These are phyloP conservation scores for Eublepharis macularius DNA, from an alignment of 2,113 vertebrate species.

Conservation along the genomic window DNA sequence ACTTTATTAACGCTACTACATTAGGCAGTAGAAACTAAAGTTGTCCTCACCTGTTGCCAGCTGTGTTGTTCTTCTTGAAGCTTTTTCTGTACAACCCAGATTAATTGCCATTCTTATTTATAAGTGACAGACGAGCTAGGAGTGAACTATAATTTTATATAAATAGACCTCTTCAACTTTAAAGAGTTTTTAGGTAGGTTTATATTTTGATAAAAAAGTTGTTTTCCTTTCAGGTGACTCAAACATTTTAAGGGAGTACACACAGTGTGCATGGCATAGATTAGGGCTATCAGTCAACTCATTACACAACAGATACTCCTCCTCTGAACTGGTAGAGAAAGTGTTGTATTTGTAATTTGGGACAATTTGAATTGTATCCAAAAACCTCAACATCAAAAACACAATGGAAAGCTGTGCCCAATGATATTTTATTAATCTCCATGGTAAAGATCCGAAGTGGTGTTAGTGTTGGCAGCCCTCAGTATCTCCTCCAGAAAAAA, in stretches of 20 bases:
- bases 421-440: too few relatives aligned
- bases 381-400: background rate
- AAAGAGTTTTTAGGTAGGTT: background rate
- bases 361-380: background rate
- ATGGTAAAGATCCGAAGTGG: too few relatives aligned
- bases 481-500: too few relatives aligned
- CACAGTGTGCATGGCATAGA: background rate
- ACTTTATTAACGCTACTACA: background rate
- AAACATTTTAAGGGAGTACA: background rate
- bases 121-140: background rate
- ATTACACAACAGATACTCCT: too few relatives aligned
- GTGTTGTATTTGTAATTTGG: background rate
- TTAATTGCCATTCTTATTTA: rapidly evolving
- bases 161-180: background rate
- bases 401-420: background rate
- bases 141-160: background rate
- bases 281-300: background rate
- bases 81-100: rapidly evolving
- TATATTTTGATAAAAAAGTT: background rate
- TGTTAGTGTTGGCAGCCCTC: too few relatives aligned
- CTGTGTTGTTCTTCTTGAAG: background rate
- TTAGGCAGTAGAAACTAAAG: constrained; percentile 24
- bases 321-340: background rate
- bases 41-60: background rate
- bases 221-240: background rate